Conservation (phyloP, 1,140 invertebrate species). For the Steinernema khuongi region DNA sequence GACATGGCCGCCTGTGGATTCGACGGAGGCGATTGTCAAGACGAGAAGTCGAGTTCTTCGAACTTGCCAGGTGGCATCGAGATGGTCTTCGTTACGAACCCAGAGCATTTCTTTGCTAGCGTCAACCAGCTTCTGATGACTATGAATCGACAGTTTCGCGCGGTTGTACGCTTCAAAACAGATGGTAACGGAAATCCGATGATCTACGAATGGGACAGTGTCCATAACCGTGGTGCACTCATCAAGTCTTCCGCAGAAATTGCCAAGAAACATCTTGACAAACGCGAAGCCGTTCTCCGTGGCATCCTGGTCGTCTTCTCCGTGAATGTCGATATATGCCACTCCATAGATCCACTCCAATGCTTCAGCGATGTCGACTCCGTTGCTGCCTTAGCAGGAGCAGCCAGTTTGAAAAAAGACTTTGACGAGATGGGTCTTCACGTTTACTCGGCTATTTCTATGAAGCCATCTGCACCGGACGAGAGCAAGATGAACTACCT, state of each 20-base stretch:
- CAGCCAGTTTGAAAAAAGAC: slow-evolving; percentile 19
- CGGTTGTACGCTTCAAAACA: slow-evolving; percentile 18
- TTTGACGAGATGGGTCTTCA: slow-evolving; percentile 12
- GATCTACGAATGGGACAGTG: slow-evolving; percentile 36
- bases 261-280: not conserved
- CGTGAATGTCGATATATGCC: slow-evolving; percentile 32
- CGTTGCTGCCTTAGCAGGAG: slow-evolving; percentile 25
- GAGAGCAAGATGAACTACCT: not conserved
- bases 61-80: slow-evolving; percentile 17
- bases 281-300: not conserved
- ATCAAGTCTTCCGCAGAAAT: not conserved
- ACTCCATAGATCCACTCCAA: slow-evolving; percentile 4
- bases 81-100: slow-evolving; percentile 21
- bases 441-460: slow-evolving; percentile 19
- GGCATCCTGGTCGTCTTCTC: slow-evolving; percentile 32
- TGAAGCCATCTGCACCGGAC: not conserved
- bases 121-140: slow-evolving; percentile 32
- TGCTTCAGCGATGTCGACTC: slow-evolving; percentile 30
- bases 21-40: slow-evolving; percentile 42
- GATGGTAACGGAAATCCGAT: slow-evolving; percentile 28
- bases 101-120: slow-evolving; percentile 17
- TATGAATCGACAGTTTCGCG: slow-evolving; percentile 25
- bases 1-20: slow-evolving; percentile 46
- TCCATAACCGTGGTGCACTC: slow-evolving; percentile 4
- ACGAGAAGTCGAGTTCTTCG: slow-evolving; percentile 6